Percentiles rank a stretch among this genome's conserved stretches.
phyloP scores from a whole-genome alignment of 37 sponge, comb jelly and placozoan species.

The Lycopodina hypogea region DNA sequence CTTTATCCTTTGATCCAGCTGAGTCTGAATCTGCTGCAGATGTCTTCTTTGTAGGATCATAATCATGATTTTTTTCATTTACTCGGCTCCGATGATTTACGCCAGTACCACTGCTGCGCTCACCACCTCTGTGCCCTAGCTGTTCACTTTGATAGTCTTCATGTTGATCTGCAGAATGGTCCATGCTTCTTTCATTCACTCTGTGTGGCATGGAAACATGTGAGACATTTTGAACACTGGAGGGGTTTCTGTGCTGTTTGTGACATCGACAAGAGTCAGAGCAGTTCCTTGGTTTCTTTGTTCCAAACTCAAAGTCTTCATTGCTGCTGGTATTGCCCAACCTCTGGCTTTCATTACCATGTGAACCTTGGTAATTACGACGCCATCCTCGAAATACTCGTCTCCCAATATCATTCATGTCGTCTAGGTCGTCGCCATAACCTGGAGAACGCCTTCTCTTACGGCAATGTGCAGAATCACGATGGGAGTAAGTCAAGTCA shows the following conservation, averaged over 20 bases:
- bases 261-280: slow-evolving; percentile 24
- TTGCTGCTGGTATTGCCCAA: not conserved
- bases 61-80: not conserved
- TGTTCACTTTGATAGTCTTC: not conserved
- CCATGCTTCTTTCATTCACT: not conserved
- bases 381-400: not conserved
- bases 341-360: not conserved
- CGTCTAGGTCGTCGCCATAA: not conserved
- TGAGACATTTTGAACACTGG: not conserved
- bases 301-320: slow-evolving; percentile 26
- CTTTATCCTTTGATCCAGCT: not conserved
- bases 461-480: not conserved
- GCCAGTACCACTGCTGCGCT: not conserved
- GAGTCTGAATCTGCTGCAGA: not conserved
- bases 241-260: slow-evolving; percentile 10
- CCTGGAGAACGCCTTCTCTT: slow-evolving; percentile 17
- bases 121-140: not conserved
- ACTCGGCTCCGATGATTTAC: not conserved
- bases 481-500: not conserved
- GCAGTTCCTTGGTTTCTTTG: slow-evolving; percentile 31
- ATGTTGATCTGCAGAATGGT: not conserved
- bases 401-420: not conserved
- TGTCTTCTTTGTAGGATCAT: not conserved
- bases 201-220: not conserved
- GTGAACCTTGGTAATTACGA: not conserved